Conservation (phyloP, 2,113 vertebrate genomes). For the Rhea americana region DNA sequence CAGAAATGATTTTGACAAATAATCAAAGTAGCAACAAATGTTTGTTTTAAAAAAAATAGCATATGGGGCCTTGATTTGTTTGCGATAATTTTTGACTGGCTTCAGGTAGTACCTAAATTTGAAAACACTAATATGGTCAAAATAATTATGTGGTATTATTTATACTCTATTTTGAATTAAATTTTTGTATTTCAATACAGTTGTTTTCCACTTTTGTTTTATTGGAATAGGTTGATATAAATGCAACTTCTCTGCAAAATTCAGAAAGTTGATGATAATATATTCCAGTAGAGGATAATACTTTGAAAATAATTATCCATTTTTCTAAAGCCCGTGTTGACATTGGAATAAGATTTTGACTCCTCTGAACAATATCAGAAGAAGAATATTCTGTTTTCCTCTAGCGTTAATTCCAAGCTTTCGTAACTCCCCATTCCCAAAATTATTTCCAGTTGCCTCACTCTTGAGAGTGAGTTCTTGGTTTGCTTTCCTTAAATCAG, state of each 20-base stretch:
- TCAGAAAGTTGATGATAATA: neutral
- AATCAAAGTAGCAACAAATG: neutral
- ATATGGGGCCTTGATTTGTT: neutral
- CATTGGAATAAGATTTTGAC: neutral
- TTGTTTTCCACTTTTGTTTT: neutral
- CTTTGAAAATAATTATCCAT: neutral
- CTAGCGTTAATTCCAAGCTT: neutral
- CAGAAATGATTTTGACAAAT: neutral
- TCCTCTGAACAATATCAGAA: neutral
- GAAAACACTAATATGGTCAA: neutral
- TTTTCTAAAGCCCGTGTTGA: neutral
- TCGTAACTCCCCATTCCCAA: neutral
- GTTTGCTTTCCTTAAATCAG: neutral
- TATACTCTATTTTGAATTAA: neutral
- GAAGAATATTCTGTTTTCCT: neutral
- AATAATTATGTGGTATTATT: neutral
- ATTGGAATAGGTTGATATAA: neutral
- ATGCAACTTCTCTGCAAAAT: neutral
- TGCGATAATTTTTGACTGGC: neutral
- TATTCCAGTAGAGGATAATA: neutral
- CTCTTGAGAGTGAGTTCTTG: neutral
- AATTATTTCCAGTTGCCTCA: neutral
- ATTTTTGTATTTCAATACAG: neutral
- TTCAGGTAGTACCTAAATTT: neutral
- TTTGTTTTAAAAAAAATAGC: neutral